A percentile compares a stretch with the other conserved stretches of the same genome.
phyloP scores from a whole-genome alignment of 30 jellyfish, hydroid and myxozoan species.

The Phacellophora camtschatica region DNA sequence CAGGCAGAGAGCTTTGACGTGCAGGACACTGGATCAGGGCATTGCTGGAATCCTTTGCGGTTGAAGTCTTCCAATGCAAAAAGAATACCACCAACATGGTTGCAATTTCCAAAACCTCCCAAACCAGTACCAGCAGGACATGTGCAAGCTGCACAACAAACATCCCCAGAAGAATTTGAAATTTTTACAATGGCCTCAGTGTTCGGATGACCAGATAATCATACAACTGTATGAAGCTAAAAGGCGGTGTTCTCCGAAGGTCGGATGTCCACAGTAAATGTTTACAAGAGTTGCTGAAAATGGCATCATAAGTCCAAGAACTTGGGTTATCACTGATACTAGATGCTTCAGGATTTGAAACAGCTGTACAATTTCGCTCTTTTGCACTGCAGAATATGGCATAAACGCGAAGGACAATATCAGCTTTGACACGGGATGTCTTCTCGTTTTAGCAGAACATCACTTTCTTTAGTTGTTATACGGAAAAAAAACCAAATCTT shows the following conservation, averaged over 20 bases:
- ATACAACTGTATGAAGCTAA: conserved; percentile 26
- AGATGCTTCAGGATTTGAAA: background rate
- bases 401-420: conserved; percentile 39
- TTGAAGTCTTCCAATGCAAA: conserved; percentile 21
- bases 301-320: conserved; percentile 17
- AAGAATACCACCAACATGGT: conserved; percentile 62
- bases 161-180: conserved; percentile 29
- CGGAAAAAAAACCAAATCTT: conserved; percentile 4
- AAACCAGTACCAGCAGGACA: conserved; percentile 67
- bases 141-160: conserved; percentile 56
- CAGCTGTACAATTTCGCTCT: background rate
- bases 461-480: background rate
- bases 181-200: conserved; percentile 2
- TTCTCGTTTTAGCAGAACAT: conserved; percentile 32
- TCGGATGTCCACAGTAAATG: conserved; percentile 58
- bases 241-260: conserved; percentile 41
- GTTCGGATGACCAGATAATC: conserved; percentile 45
- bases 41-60: conserved; percentile 43
- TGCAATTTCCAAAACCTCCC: conserved; percentile 64
- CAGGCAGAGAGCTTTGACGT: conserved; percentile 14
- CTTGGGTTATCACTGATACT: background rate
- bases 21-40: conserved; percentile 32
- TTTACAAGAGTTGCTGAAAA: conserved; percentile 3
- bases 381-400: conserved; percentile 48
- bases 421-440: conserved; percentile 33